Evolutionary conservation across 2,797 vertebrate species (phyloP), one percentile per base, ranked within the genome.

Genomic region (Propithecus deckenii): DNA sequence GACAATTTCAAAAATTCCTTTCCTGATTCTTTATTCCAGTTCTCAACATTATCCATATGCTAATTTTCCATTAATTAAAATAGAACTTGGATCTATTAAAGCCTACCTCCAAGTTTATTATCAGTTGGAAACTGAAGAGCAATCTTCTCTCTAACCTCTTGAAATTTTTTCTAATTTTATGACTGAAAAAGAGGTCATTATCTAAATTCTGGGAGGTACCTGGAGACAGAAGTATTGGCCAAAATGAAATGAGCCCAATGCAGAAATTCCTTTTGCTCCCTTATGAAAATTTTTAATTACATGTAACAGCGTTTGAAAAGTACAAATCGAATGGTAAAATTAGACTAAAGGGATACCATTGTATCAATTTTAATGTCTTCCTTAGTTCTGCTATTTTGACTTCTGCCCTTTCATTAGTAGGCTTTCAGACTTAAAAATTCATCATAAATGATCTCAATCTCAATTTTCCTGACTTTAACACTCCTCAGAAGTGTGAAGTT

Each of bases 21-120:
- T 87, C 46, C 46, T 76, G 25, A 25, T 78, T 94, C 50, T 88
- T 92, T 95, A 80, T 86, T 92, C 79, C 10, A 90, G 59, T 65
- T 32, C 4, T 97, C 50, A 72, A 67, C 35, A 94, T 71, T 86
- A 92, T 86, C 32, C n/a, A 59, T 35, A 79, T 67, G 81, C 83
- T 91, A 61, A 94, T 79, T 92, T 96, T 88, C 65, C 59, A 71
- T 63, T 95, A 92, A 95, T 93, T 96, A 96, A 95, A 96, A 67
- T 61, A 89, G 30, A 96, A 55, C 14, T 43, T 89, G 69, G 20
- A 48, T 94, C 71, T 71, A 90, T 89, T 59, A 93, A 85, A 89
- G 74, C 23, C 59, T 41, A 14, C 55, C 79, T 25, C 50, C 41
- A 71, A 92, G n/a, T 76, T 65, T 96, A n/a, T 76, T 57, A 94